A percentile compares a stretch with the other conserved stretches of the same genome.
Conservation (phyloP, 2,797 vertebrate species). For the Diceros bicornis region DNA sequence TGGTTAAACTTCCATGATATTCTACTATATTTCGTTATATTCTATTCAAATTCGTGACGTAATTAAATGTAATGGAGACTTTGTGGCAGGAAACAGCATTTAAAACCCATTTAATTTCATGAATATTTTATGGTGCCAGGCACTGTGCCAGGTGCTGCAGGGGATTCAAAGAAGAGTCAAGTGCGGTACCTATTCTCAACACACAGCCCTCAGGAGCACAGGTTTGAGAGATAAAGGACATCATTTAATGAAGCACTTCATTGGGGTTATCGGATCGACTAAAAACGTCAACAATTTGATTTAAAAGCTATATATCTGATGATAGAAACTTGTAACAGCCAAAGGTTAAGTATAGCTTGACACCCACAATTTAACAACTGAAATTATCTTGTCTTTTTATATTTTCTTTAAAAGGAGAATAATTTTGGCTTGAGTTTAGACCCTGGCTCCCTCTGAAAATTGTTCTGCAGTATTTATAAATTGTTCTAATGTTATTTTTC, state of each 20-base stretch:
- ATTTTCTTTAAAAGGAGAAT: constrained; percentile 72
- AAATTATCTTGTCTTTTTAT: constrained; percentile 77
- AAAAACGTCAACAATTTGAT: constrained; percentile 46
- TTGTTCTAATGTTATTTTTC: constrained; percentile 67
- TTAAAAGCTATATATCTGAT: constrained; percentile 69
- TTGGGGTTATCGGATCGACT: neutral
- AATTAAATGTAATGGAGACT: constrained; percentile 19
- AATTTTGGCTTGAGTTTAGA: constrained; percentile 62
- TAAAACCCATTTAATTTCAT: neutral
- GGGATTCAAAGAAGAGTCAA: neutral
- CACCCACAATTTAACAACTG: constrained; percentile 75
- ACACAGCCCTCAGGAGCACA: neutral
- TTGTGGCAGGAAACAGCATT: neutral
- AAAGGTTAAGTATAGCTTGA: constrained; percentile 74
- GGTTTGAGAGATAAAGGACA: neutral
- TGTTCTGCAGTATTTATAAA: constrained; percentile 63
- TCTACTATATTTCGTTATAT: neutral
- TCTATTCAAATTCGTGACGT: neutral
- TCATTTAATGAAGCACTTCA: neutral
- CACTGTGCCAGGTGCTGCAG: neutral
- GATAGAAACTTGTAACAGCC: constrained; percentile 67
- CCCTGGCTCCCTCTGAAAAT: neutral
- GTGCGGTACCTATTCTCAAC: neutral
- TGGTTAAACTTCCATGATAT: neutral
- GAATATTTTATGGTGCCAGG: neutral